Base-by-base conservation (phyloP, 2,113 vertebrate species). In the Ardeotis arabs region DNA sequence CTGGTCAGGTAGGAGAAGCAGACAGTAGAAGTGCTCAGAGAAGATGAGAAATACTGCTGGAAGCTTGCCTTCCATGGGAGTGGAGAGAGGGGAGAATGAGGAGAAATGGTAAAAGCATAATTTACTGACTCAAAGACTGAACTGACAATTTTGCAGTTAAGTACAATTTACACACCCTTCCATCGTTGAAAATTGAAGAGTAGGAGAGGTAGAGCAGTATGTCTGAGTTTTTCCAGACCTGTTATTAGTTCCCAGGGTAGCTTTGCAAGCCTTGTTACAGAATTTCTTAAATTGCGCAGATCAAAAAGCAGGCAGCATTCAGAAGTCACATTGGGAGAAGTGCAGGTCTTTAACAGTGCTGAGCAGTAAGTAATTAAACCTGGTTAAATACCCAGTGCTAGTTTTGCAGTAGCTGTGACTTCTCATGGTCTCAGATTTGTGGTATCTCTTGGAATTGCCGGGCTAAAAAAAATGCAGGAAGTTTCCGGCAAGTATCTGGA, bases 71-170 rank as follows among this genome's bases (percentile, higher is more conserved):
- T 92, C 15, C 12, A 7, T 44, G 37, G 50, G 24, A 78, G 77
- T 53, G 17, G 17, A 41, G 29, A 80, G 68, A 68, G 50, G 49
- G 33, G 20, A 87, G 60, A 95, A 84, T 41, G 22, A 84, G 37
- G 76, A 81, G 66, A 73, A 85, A 41, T 52, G 55, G 53, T 68
- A 50, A 68, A 93, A 93, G 47, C 25, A 0, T 62, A 21, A 80
- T 86, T 90, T 80, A 93, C 84, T 87, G 59, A 94, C 50, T 95
- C 53, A 73, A 69, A 87, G 87, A 83, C 82, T 13, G 16, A 96
- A 80, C 78, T 73, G 84, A 76, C 72, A 91, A 89, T 97, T 92
- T 94, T 89, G 39, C 74, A 96, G 89, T 96, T 95, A 96, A 95
- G 64, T 84, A 85, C 90, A 82, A 75, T 96, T 93, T 94, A 64